Evolutionary conservation across 2,797 vertebrate species (phyloP), one percentile per base, ranked within the genome.

Genomic region (Catamblyrhynchus diadema): DNA sequence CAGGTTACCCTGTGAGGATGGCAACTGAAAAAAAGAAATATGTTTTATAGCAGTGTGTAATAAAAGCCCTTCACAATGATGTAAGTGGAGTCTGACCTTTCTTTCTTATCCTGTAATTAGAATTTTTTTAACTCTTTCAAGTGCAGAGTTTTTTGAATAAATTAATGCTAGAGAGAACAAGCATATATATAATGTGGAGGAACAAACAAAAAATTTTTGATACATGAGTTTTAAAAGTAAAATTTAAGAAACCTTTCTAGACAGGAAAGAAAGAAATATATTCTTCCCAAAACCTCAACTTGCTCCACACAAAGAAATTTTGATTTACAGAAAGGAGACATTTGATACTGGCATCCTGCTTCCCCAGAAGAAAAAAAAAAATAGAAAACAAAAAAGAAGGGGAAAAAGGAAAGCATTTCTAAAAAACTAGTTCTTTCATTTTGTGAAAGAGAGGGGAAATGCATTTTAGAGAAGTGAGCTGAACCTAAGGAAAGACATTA

Each of bases 91-190:
- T 95, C 96, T 94, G 95, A 97, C 97, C 96, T 96, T 96, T 97
- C 94, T 96, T 97, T 96, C 94, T 96, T 95, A 96, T 32, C 30
- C 67, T 93, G 93, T 95, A 96, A 97, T 98, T 98, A 97, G 91
- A 96, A 96, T 97, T 96, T 97, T 96, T 94, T 96, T 96, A 97
- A 97, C 78, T 96, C 93, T 97, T 97, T 95, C 81, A 96, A 96
- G 95, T 53, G 37, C 65, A 47, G 72, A 93, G 51, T 67, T 92
- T 84, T 95, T 94, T 89, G 78, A 94, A 86, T 95, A 97, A 96
- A 97, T 93, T 95, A 83, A 92, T 73, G 61, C 70, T 90, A 78
- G 37, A 28, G 70, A 90, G 72, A 79, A 59, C 27, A 83, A 71
- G 70, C 65, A 70, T 50, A 67, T 88, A 70, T 87, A 53, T n/a